Percentiles rank a stretch among this genome's conserved stretches.
These are phyloP conservation scores for Eupeodes latifasciatus DNA, from an alignment of 2,888 invertebrate species.

Conservation along the genomic window DNA sequence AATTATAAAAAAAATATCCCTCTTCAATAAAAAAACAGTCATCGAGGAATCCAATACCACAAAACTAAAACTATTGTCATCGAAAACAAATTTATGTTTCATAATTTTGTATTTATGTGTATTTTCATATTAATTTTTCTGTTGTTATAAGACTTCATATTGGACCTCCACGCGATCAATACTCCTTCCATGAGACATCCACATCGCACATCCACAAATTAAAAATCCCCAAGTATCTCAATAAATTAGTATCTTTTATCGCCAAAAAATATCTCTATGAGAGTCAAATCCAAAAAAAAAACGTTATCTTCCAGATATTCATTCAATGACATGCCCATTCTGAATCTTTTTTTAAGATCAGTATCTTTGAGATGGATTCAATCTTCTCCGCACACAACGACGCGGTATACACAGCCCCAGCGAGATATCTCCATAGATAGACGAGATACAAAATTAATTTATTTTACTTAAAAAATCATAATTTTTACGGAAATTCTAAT, in stretches of 20 bases:
- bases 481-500: conserved; percentile 51
- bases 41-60: conserved; percentile 47
- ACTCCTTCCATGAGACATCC: not conserved
- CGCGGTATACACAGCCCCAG: not conserved
- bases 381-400: not conserved
- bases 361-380: conserved; percentile 61
- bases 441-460: conserved; percentile 43
- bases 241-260: conserved; percentile 74
- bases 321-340: conserved; percentile 54
- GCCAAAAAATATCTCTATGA: conserved; percentile 68
- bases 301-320: conserved; percentile 48
- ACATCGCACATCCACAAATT: not conserved
- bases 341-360: conserved; percentile 47
- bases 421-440: not conserved
- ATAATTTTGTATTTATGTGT: conserved; percentile 56
- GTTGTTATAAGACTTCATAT: conserved; percentile 24
- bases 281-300: conserved; percentile 31
- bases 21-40: not conserved
- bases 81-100: conserved; percentile 71
- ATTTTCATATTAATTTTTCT: conserved; percentile 58
- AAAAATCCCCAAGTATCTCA: conserved; percentile 34
- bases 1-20: not conserved
- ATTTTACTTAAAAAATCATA: conserved; percentile 70
- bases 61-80: conserved; percentile 39
- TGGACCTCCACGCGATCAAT: conserved; percentile 7